phyloP scores from a whole-genome alignment of 2,888 invertebrate species.

The Lasioglossum figueresi region DNA sequence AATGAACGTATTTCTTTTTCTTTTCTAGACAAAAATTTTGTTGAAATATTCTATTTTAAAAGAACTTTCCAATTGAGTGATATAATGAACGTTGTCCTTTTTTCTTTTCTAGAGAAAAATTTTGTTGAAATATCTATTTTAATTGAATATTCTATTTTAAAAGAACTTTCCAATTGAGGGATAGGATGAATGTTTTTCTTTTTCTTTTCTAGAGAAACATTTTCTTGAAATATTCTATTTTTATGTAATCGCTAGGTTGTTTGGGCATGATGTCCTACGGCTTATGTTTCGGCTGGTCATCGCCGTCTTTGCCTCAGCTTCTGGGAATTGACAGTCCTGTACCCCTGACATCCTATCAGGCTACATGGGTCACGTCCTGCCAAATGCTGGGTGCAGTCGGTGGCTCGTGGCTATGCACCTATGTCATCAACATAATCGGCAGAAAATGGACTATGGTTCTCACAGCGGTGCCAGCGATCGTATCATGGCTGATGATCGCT shows the following conservation, averaged over 20 bases:
- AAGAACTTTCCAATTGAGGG: no score
- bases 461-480: slow-evolving; percentile 45
- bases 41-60: no score
- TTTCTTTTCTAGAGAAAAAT: no score
- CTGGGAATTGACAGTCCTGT: slow-evolving; percentile 39
- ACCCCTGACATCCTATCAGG: slow-evolving; percentile 41
- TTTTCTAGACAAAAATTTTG: no score
- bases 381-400: slow-evolving; percentile 38
- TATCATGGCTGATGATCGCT: slow-evolving; percentile 60
- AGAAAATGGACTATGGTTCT: slow-evolving; percentile 59
- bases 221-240: neutral
- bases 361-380: slow-evolving; percentile 59
- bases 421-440: slow-evolving; percentile 57
- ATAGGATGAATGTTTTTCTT: no score
- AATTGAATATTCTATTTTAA: no score
- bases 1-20: no score
- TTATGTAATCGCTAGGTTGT: slow-evolving; percentile 40
- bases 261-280: slow-evolving; percentile 56
- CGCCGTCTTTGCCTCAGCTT: slow-evolving; percentile 60
- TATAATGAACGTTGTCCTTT: no score
- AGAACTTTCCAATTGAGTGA: no score
- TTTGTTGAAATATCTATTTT: no score
- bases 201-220: neutral
- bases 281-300: slow-evolving; percentile 62
- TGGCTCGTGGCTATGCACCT: slow-evolving; percentile 35